Conservation (phyloP, 2,888 invertebrate species). For the Chelonus formosanus region DNA sequence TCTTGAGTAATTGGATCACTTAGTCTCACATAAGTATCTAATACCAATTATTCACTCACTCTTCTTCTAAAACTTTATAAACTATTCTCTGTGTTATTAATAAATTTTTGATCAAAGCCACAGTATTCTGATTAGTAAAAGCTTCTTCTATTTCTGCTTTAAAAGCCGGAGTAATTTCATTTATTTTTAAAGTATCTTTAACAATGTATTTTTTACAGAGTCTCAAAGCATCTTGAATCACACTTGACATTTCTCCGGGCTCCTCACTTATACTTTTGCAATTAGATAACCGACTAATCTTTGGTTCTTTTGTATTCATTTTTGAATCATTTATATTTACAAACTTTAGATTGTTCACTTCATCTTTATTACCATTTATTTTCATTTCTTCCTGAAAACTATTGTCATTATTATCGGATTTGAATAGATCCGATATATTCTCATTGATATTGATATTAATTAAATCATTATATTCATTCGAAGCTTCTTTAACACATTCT, state of each 20-base stretch:
- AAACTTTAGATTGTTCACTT: slow-evolving; percentile 23
- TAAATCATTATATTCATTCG: slow-evolving; percentile 14
- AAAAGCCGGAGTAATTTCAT: slow-evolving; percentile 70
- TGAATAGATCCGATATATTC: slow-evolving; percentile 32
- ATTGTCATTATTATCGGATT: slow-evolving; percentile 42
- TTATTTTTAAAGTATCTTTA: slow-evolving; percentile 72
- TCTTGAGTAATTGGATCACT: no score
- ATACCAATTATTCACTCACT: slow-evolving; percentile 63
- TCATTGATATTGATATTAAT: slow-evolving; percentile 27
- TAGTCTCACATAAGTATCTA: background rate
- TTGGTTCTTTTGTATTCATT: slow-evolving; percentile 55
- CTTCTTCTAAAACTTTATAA: slow-evolving; percentile 74
- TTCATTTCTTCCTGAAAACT: slow-evolving; percentile 22
- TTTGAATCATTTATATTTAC: slow-evolving; percentile 45
- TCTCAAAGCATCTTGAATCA: slow-evolving; percentile 70
- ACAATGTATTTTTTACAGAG: slow-evolving; percentile 83
- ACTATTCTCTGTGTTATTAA: slow-evolving; percentile 77
- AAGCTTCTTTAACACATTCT: slow-evolving; percentile 69
- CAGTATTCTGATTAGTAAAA: slow-evolving; percentile 74
- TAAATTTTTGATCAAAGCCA: slow-evolving; percentile 77
- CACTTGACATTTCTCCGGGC: slow-evolving; percentile 44
- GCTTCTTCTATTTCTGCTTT: slow-evolving; percentile 73
- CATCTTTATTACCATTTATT: slow-evolving; percentile 38
- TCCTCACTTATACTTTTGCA: slow-evolving; percentile 34
- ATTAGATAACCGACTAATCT: slow-evolving; percentile 49